Conservation (phyloP, 2,888 invertebrate genomes). For the Cetonia aurata region DNA sequence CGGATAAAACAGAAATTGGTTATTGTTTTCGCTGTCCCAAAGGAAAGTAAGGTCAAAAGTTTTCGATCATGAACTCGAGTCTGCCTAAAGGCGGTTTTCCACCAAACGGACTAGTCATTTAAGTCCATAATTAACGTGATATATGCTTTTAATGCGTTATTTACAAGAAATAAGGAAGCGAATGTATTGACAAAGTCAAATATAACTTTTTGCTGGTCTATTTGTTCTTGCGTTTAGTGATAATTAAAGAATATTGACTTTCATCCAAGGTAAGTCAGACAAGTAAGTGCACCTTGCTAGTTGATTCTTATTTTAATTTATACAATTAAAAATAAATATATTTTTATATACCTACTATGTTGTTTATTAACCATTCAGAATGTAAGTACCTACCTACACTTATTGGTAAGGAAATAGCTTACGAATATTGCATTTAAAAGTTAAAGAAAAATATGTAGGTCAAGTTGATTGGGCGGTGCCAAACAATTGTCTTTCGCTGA, state of each 20-base stretch:
- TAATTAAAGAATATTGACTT: not conserved
- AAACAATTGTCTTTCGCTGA: not conserved
- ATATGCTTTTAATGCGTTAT: too few relatives aligned
- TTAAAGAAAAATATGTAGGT: slow-evolving; percentile 16
- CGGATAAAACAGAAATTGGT: too few relatives aligned
- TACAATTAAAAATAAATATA: slow-evolving; percentile 17
- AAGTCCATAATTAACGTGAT: too few relatives aligned
- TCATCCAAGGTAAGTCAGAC: not conserved
- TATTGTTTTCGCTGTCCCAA: too few relatives aligned
- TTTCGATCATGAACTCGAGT: too few relatives aligned
- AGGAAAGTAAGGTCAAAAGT: too few relatives aligned
- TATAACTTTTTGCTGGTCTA: too few relatives aligned
- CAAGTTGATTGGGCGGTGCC: slow-evolving; percentile 27
- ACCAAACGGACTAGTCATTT: too few relatives aligned
- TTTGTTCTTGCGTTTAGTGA: not conserved
- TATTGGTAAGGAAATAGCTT: too few relatives aligned
- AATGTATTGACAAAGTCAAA: not conserved
- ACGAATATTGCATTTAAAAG: not conserved
- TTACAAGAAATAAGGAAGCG: not conserved
- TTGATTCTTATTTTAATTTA: slow-evolving; percentile 21
- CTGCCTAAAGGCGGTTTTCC: too few relatives aligned
- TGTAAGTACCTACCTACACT: too few relatives aligned
- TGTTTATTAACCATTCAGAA: not conserved
- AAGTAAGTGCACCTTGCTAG: not conserved
- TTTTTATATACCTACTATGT: not conserved